Percentiles rank a stretch among this genome's conserved stretches.
Conservation (phyloP, 2,888 invertebrate genomes). For the Conus canariensis region DNA sequence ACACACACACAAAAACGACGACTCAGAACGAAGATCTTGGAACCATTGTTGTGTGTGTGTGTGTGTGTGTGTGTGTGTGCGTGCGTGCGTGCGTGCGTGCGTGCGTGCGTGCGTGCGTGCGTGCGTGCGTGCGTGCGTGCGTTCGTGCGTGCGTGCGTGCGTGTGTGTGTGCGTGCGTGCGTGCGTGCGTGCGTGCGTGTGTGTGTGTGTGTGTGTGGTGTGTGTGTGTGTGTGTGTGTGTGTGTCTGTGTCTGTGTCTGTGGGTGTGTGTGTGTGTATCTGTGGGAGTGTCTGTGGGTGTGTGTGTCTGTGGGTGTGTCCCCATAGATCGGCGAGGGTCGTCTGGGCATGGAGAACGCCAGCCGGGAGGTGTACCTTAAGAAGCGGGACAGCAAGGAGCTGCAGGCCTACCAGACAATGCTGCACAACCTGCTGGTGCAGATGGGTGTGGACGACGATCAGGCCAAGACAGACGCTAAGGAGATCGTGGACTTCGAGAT, state of each 20-base stretch:
- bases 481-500: constrained; percentile 89
- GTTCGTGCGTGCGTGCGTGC: not conserved
- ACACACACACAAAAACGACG: too few relatives aligned
- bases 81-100: not conserved
- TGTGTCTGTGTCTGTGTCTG: too few relatives aligned
- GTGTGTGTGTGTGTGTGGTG: not conserved
- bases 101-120: not conserved
- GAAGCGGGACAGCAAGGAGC: constrained; percentile 80
- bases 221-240: not conserved
- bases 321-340: constrained; percentile 91
- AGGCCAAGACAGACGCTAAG: constrained; percentile 85
- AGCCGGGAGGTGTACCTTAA: constrained; percentile 91
- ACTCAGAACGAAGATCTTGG: too few relatives aligned
- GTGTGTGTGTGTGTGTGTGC: not conserved
- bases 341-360: constrained; percentile 29
- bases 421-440: constrained; percentile 89
- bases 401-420: constrained; percentile 88
- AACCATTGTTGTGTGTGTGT: not conserved
- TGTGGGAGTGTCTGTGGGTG: too few relatives aligned
- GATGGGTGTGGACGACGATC: constrained; percentile 86
- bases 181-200: not conserved
- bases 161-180: not conserved
- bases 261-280: too few relatives aligned
- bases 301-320: too few relatives aligned
- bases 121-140: not conserved